Percentiles rank a stretch among this genome's conserved stretches.
Conservation (phyloP, 2,888 invertebrate species). For the Ptychoptera contaminata region DNA sequence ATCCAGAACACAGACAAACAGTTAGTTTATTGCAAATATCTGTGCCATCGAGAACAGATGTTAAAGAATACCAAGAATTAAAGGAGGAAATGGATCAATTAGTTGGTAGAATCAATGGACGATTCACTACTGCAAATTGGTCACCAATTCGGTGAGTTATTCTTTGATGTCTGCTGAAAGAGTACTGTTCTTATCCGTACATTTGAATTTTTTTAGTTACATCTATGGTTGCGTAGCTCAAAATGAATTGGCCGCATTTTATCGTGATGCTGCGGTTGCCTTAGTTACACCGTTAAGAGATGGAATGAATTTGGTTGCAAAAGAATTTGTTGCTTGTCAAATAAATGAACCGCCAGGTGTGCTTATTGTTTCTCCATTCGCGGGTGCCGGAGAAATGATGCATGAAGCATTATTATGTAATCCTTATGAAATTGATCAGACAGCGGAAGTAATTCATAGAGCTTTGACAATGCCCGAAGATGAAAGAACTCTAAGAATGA, state of each 20-base stretch:
- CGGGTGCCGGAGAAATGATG: conserved; percentile 88
- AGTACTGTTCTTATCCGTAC: too few relatives aligned
- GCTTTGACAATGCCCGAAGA: conserved; percentile 84
- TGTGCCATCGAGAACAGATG: conserved; percentile 79
- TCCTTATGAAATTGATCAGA: conserved; percentile 76
- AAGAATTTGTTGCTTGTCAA: conserved; percentile 86
- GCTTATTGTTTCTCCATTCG: conserved; percentile 76
- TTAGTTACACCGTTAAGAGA: conserved; percentile 76
- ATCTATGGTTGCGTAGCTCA: conserved; percentile 81
- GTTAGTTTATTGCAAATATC: conserved; percentile 69
- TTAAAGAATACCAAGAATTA: conserved; percentile 76
- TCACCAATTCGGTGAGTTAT: conserved; percentile 50
- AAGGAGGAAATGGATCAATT: conserved; percentile 84
- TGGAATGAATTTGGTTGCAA: conserved; percentile 85
- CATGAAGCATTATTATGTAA: conserved; percentile 82
- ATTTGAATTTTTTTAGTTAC: conserved; percentile 29
- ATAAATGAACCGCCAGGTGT: conserved; percentile 76
- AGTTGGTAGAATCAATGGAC: conserved; percentile 70
- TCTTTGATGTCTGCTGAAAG: too few relatives aligned
- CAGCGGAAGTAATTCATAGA: conserved; percentile 73
- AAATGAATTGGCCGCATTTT: conserved; percentile 72
- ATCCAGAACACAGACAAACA: conserved; percentile 74
- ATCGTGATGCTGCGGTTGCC: conserved; percentile 73
- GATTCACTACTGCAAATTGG: conserved; percentile 83
- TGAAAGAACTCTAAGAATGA: conserved; percentile 73